Evolutionary conservation across 2,113 vertebrate genomes (phyloP).

Genomic region (Grantiella picta): DNA sequence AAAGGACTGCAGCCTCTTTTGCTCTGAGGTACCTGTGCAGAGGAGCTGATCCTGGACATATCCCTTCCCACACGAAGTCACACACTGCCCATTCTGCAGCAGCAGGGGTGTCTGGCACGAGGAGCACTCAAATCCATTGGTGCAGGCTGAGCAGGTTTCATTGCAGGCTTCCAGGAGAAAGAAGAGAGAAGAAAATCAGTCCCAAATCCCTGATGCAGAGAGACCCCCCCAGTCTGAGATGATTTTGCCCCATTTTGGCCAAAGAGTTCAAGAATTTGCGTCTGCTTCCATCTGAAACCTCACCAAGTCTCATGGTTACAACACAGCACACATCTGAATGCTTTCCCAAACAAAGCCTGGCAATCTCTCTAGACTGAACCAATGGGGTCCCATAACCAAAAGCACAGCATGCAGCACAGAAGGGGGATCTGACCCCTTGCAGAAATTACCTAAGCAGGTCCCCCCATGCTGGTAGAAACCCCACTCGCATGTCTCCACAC

Average conservation of each 20-base stretch:
- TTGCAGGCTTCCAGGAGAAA: slow-evolving; percentile 72
- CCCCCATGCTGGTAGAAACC: slow-evolving; percentile 76
- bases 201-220: not conserved
- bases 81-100: slow-evolving; percentile 73
- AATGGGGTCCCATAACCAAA: not conserved
- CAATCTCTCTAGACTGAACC: not conserved
- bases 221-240: not conserved
- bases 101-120: slow-evolving; percentile 70
- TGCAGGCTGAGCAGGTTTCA: slow-evolving; percentile 73
- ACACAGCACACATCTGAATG: rapidly evolving
- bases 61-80: slow-evolving; percentile 69
- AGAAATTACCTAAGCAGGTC: slow-evolving; percentile 76
- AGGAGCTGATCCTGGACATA: slow-evolving; percentile 70
- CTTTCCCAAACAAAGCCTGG: not conserved
- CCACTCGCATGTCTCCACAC: slow-evolving; percentile 69
- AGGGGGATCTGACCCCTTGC: not conserved
- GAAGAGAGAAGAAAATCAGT: not conserved
- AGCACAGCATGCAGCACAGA: not conserved
- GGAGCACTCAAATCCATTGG: slow-evolving; percentile 73
- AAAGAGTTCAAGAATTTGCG: not conserved
- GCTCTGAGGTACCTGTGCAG: slow-evolving; percentile 72
- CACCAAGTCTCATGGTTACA: not conserved
- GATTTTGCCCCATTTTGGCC: not conserved
- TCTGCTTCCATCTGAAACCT: not conserved
- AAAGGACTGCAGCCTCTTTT: not conserved